Evolutionary conservation across 1,140 invertebrate species (phyloP).

Genomic region (Magallana gigas): DNA sequence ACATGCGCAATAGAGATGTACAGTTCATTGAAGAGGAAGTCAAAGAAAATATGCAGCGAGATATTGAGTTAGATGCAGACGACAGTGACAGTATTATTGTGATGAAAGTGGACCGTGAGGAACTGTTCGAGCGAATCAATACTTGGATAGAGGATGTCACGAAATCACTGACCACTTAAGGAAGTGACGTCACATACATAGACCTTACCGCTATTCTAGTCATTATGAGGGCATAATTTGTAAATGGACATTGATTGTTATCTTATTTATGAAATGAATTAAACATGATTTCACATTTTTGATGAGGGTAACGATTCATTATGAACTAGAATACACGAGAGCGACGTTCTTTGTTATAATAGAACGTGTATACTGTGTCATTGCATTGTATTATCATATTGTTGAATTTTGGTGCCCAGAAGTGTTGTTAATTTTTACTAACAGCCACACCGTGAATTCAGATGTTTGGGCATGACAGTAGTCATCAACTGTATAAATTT

Average conservation of each 20-base stretch:
- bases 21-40: constrained; percentile 69
- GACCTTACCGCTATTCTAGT: background rate
- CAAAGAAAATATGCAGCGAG: constrained; percentile 63
- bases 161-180: constrained; percentile 15
- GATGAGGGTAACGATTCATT: too few species aligned
- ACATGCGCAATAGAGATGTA: constrained; percentile 67
- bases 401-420: too few species aligned
- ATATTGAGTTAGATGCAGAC: constrained; percentile 48
- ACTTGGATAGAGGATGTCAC: constrained; percentile 67
- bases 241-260: background rate
- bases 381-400: too few species aligned
- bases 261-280: background rate
- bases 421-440: too few species aligned
- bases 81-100: constrained; percentile 63
- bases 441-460: too few species aligned
- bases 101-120: constrained; percentile 65
- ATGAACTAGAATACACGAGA: too few species aligned
- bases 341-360: too few species aligned
- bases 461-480: too few species aligned
- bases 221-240: background rate
- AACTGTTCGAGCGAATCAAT: constrained; percentile 67
- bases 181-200: background rate
- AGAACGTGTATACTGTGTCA: too few species aligned
- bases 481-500: too few species aligned
- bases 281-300: too few species aligned